These are phyloP conservation scores for Drosophila pachea DNA, from an alignment of 1,140 invertebrate genomes.

Conservation along the genomic window DNA sequence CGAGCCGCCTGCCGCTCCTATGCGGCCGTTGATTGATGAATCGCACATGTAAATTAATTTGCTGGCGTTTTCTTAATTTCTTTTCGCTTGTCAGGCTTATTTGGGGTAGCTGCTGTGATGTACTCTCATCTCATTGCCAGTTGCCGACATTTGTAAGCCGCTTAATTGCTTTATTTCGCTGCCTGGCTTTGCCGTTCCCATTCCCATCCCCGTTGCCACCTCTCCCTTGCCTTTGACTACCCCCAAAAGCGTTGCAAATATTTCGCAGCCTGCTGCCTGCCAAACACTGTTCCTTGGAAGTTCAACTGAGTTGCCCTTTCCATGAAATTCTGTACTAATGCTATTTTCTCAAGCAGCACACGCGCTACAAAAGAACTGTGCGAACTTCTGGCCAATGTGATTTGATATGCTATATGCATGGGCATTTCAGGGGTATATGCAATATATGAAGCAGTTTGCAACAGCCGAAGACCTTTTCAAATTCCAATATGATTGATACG, in stretches of 20 bases:
- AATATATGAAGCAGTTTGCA: neutral
- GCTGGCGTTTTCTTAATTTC: constrained; percentile 70
- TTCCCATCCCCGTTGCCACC: too few relatives aligned
- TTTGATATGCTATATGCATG: constrained; percentile 8
- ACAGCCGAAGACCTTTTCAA: neutral
- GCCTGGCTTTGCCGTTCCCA: neutral
- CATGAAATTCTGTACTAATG: constrained; percentile 48
- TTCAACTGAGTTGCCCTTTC: constrained; percentile 63
- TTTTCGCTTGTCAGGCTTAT: constrained; percentile 68
- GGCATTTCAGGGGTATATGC: neutral
- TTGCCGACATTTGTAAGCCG: constrained; percentile 72
- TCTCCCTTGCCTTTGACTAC: constrained; percentile 45
- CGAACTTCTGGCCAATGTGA: constrained; percentile 28
- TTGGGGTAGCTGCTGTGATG: constrained; percentile 35
- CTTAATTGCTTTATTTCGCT: constrained; percentile 75
- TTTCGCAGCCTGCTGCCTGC: neutral
- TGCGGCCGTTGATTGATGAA: constrained; percentile 68
- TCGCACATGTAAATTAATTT: constrained; percentile 77
- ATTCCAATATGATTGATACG: neutral
- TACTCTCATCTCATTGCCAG: constrained; percentile 43
- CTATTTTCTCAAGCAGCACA: constrained; percentile 32
- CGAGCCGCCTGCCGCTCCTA: neutral
- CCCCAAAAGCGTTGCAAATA: constrained; percentile 7
- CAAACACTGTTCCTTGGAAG: constrained; percentile 12
- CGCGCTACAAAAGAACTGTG: constrained; percentile 16